Conservation (phyloP, 2,113 vertebrate species). For the Nothoprocta perdicaria region DNA sequence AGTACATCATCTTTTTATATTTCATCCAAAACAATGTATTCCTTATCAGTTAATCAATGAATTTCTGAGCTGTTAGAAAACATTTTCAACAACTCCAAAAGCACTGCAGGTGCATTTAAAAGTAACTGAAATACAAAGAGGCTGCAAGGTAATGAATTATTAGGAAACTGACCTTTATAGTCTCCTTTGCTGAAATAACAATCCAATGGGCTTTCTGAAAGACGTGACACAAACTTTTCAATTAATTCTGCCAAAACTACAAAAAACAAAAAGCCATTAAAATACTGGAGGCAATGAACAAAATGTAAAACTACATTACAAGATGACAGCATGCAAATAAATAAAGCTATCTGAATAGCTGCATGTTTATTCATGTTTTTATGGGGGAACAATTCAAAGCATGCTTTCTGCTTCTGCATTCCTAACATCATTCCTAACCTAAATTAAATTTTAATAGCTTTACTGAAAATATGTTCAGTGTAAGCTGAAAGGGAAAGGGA, state of each 20-base stretch:
- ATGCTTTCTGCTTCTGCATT: slow-evolving; percentile 43
- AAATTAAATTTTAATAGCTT: slow-evolving; percentile 75
- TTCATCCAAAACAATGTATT: background rate
- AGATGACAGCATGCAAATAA: background rate
- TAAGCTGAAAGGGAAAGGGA: slow-evolving; percentile 48
- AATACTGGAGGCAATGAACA: slow-evolving; percentile 13
- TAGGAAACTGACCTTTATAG: slow-evolving; percentile 84
- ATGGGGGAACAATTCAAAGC: slow-evolving; percentile 36
- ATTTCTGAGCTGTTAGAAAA: background rate
- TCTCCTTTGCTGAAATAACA: slow-evolving; percentile 81
- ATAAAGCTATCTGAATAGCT: slow-evolving; percentile 31
- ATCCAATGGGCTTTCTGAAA: slow-evolving; percentile 79
- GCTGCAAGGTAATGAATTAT: background rate
- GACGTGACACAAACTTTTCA: slow-evolving; percentile 83
- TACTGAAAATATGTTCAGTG: slow-evolving; percentile 55
- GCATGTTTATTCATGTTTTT: slow-evolving; percentile 19
- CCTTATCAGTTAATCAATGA: background rate
- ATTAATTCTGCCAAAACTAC: slow-evolving; percentile 89
- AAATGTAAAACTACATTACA: background rate
- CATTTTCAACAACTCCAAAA: background rate
- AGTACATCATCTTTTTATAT: background rate
- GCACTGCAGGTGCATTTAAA: background rate
- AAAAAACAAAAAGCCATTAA: slow-evolving; percentile 65
- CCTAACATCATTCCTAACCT: slow-evolving; percentile 32
- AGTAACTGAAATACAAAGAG: background rate